Percentiles rank a stretch among this genome's conserved stretches.
Evolutionary conservation across 2,113 vertebrate species (phyloP).

Genomic region (Sinosuthora webbiana): DNA sequence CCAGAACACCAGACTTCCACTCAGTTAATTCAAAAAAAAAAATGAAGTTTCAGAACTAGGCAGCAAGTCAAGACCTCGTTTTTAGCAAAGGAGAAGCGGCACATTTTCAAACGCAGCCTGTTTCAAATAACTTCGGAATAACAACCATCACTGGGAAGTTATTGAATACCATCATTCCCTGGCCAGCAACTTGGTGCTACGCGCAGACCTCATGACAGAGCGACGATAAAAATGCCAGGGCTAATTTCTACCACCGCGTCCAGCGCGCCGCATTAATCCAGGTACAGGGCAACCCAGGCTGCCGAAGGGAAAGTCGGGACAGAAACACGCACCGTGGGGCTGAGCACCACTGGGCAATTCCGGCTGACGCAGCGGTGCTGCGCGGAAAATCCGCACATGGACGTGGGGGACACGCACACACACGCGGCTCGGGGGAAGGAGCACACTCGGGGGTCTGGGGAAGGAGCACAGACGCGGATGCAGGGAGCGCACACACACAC

Average conservation of each 20-base stretch:
- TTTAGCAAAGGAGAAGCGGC: neutral
- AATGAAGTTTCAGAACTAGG: neutral
- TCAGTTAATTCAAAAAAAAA: slow-evolving; percentile 31
- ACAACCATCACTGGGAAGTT: slow-evolving; percentile 24
- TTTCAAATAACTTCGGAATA: slow-evolving; percentile 16
- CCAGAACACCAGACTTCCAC: neutral
- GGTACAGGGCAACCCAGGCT: neutral
- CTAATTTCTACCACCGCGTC: neutral
- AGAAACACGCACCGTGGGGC: neutral
- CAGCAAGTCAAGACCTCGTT: neutral
- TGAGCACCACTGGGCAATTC: neutral
- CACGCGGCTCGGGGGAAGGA: neutral
- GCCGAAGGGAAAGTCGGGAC: neutral
- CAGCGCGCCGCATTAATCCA: neutral
- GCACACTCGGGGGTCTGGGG: fast-evolving
- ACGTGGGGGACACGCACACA: fast-evolving
- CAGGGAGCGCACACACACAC: neutral
- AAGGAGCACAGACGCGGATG: fast-evolving
- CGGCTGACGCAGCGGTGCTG: neutral
- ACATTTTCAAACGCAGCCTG: neutral
- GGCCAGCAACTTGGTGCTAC: neutral
- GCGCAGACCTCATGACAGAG: neutral
- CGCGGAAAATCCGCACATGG: neutral
- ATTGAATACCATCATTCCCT: neutral
- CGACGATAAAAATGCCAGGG: neutral